Evolutionary conservation across 2,113 vertebrate genomes (phyloP).

Genomic region (Oenanthe oenanthe): DNA sequence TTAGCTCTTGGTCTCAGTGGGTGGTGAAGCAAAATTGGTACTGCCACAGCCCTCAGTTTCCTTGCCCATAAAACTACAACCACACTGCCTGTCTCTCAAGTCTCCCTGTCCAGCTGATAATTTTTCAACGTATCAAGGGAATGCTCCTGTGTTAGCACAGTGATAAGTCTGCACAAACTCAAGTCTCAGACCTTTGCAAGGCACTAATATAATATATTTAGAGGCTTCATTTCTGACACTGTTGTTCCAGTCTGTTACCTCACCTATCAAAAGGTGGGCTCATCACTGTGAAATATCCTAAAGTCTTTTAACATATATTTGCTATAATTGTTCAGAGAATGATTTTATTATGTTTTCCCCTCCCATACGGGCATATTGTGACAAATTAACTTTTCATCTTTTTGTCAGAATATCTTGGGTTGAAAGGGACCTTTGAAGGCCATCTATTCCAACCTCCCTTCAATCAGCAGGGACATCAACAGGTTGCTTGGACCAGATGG

Average conservation of each 20-base stretch:
- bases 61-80: background rate
- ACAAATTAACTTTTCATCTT: background rate
- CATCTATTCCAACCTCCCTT: background rate
- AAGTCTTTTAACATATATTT: background rate
- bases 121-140: background rate
- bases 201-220: background rate
- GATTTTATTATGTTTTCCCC: background rate
- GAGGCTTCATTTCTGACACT: background rate
- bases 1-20: rapidly evolving
- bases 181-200: background rate
- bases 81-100: background rate
- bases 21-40: background rate
- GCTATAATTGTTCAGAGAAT: background rate
- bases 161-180: rapidly evolving
- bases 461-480: background rate
- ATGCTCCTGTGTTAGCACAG: background rate
- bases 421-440: background rate
- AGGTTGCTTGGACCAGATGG: background rate
- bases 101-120: background rate
- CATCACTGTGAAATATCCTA: background rate
- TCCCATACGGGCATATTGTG: background rate
- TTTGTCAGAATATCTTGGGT: background rate
- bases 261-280: background rate
- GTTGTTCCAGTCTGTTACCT: background rate
- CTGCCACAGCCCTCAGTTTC: background rate